These are phyloP conservation scores for Oplegnathus fasciatus DNA, from an alignment of 2,113 vertebrate genomes.

Conservation along the genomic window DNA sequence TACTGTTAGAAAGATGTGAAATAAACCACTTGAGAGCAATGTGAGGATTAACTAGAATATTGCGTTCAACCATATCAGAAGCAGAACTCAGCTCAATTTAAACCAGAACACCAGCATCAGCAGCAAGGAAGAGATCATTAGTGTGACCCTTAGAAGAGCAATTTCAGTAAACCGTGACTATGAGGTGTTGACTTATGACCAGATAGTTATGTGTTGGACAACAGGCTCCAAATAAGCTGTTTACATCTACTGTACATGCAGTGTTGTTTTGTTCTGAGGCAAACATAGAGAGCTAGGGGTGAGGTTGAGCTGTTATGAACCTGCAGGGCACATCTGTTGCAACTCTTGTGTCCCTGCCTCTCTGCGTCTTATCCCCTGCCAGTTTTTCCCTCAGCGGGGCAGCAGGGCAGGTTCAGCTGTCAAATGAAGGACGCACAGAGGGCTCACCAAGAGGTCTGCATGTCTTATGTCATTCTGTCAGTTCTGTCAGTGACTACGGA, in stretches of 20 bases:
- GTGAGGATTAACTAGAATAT: not conserved
- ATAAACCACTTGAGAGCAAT: not conserved
- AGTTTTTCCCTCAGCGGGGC: not conserved
- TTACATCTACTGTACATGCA: conserved; percentile 2
- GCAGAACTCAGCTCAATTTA: not conserved
- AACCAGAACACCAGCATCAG: not conserved
- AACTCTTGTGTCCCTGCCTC: not conserved
- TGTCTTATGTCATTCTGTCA: not conserved
- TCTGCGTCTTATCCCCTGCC: conserved; percentile 12
- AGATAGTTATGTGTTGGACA: not conserved
- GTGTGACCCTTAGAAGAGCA: not conserved
- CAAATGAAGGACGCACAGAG: not conserved
- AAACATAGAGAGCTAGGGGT: not conserved
- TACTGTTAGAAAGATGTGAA: conserved; percentile 9
- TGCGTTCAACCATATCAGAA: not conserved
- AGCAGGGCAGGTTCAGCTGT: conserved; percentile 2
- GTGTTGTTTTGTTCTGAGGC: conserved; percentile 17
- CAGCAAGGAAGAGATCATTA: not conserved
- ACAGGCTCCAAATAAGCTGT: not conserved
- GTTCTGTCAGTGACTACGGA: not conserved
- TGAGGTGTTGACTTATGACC: not conserved
- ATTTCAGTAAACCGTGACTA: not conserved
- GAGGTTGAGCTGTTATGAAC: conserved; percentile 7
- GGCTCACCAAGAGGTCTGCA: not conserved
- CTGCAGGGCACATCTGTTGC: conserved; percentile 14